A percentile compares a stretch with the other conserved stretches of the same genome.
phyloP scores from a whole-genome alignment of 2,888 invertebrate species.

The Agrenia bidenticulata region DNA sequence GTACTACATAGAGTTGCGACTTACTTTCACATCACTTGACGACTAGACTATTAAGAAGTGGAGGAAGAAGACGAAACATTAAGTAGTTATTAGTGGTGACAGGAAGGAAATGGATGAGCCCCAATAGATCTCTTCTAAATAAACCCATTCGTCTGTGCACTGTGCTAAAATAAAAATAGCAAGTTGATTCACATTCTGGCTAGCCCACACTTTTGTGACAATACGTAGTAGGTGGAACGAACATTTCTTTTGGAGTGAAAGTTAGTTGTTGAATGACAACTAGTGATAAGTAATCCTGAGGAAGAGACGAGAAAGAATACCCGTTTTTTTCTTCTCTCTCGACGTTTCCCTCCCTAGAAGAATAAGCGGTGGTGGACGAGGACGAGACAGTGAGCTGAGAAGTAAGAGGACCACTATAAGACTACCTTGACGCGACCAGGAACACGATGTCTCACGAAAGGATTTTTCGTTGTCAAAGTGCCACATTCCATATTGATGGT shows the following conservation, averaged over 20 bases:
- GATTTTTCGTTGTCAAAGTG: constrained; percentile 69
- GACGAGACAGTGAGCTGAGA: too few species aligned
- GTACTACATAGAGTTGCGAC: too few species aligned
- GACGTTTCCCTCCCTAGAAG: constrained; percentile 2
- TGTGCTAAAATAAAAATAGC: neutral
- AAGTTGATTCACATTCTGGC: too few species aligned
- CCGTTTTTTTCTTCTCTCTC: neutral
- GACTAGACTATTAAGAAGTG: too few species aligned
- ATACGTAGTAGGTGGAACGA: neutral
- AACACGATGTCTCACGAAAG: constrained; percentile 50
- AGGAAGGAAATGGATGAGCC: constrained; percentile 2
- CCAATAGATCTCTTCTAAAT: neutral
- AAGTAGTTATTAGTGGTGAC: constrained; percentile 19
- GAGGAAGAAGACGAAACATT: constrained; percentile 1
- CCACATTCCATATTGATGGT: constrained; percentile 82
- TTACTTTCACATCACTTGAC: too few species aligned
- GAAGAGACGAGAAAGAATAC: neutral
- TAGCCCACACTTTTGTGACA: too few species aligned
- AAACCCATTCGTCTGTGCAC: neutral
- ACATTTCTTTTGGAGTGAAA: neutral
- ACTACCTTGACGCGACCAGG: too few species aligned
- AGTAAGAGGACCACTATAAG: too few species aligned
- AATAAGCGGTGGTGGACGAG: too few species aligned
- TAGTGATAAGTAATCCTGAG: neutral
- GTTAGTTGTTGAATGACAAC: constrained; percentile 1